Conservation (phyloP, 2,797 vertebrate genomes). For the Halcyon chelicuti region DNA sequence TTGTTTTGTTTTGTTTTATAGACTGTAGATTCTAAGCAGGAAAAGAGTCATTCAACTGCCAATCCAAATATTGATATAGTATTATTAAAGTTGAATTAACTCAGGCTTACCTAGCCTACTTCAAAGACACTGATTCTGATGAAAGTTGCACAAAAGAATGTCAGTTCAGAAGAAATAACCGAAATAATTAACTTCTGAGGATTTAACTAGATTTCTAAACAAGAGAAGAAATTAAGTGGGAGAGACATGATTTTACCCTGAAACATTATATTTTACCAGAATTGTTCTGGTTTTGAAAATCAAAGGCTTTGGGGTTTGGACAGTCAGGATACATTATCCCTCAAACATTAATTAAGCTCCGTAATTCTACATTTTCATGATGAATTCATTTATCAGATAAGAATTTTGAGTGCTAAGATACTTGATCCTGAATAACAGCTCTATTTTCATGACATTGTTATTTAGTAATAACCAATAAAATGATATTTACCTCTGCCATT, state of each 20-base stretch:
- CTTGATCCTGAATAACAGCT: background rate
- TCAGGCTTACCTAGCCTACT: background rate
- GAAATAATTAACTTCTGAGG: background rate
- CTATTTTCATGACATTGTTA: background rate
- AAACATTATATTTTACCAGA: background rate
- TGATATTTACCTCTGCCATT: constrained; percentile 70
- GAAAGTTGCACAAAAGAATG: background rate
- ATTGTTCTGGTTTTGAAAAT: background rate
- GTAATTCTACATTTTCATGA: background rate
- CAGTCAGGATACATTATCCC: background rate
- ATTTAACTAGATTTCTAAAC: background rate
- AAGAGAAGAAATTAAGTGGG: background rate
- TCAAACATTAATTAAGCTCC: background rate
- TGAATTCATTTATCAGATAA: background rate
- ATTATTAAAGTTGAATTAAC: background rate
- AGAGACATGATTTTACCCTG: background rate
- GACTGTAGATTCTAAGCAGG: background rate
- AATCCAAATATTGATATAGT: background rate
- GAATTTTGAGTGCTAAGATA: background rate
- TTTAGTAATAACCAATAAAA: background rate
- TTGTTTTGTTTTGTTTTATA: background rate
- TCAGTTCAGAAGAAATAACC: background rate
- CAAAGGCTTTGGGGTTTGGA: background rate
- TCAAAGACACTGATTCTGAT: background rate
- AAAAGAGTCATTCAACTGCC: background rate